Percentiles rank a stretch among this genome's conserved stretches.
Conservation (phyloP, 2,888 invertebrate species). For the Agrochola circellaris region DNA sequence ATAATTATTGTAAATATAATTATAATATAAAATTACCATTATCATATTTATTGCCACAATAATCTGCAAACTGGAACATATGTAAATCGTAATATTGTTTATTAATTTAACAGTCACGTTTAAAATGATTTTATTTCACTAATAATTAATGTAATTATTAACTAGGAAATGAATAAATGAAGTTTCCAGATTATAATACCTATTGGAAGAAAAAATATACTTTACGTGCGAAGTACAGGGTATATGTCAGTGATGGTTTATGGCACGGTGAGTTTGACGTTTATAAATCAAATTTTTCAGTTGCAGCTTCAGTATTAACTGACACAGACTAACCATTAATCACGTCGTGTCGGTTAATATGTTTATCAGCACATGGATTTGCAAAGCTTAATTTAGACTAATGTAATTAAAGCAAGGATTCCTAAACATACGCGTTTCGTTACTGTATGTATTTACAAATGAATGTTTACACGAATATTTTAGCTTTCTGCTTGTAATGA, state of each 20-base stretch:
- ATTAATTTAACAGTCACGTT: background rate
- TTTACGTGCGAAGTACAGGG: background rate
- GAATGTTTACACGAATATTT: background rate
- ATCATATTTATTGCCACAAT: background rate
- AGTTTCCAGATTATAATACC: background rate
- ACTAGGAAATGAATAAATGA: background rate
- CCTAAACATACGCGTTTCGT: background rate
- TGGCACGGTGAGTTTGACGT: constrained; percentile 14
- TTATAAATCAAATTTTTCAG: constrained; percentile 30
- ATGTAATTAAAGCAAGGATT: background rate
- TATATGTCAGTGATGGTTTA: constrained; percentile 7
- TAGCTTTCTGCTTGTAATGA: background rate
- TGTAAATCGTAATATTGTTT: background rate
- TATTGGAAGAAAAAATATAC: background rate
- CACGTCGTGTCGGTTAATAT: background rate
- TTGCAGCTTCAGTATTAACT: constrained; percentile 13
- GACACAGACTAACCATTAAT: constrained; percentile 9
- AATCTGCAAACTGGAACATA: constrained; percentile 10
- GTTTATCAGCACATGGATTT: constrained; percentile 24
- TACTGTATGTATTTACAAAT: constrained; percentile 5
- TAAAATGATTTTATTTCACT: background rate
- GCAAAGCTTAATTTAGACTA: background rate
- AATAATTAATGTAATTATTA: background rate
- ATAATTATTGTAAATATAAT: background rate
- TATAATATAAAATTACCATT: background rate